These are phyloP conservation scores for Drosophila anomelani DNA, from an alignment of 2,888 invertebrate species.

Conservation along the genomic window DNA sequence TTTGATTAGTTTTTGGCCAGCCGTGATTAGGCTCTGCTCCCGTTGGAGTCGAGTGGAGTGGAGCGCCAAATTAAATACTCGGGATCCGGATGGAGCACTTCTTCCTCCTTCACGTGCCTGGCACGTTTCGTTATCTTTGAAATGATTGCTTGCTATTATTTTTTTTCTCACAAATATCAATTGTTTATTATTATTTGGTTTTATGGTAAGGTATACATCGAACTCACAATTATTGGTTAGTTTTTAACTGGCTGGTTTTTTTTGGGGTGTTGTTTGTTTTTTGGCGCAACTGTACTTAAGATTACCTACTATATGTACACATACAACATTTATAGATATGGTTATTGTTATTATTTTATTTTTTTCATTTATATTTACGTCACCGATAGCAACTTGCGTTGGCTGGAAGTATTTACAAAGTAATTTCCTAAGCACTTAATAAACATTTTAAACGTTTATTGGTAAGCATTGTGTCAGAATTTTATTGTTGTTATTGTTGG, in stretches of 20 bases:
- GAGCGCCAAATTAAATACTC: conserved; percentile 17
- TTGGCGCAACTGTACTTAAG: conserved; percentile 63
- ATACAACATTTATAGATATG: conserved; percentile 61
- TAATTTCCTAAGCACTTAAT: conserved; percentile 28
- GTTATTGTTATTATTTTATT: conserved; percentile 41
- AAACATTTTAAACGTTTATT: conserved; percentile 45
- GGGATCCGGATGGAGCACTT: conserved; percentile 7
- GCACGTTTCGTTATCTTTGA: conserved; percentile 53
- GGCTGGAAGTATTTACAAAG: conserved; percentile 31
- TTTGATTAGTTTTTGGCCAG: conserved; percentile 58
- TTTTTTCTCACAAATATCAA: conserved; percentile 51
- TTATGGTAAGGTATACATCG: conserved; percentile 56
- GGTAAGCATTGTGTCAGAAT: conserved; percentile 6
- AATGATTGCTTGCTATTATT: conserved; percentile 3
- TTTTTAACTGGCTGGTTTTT: conserved; percentile 28
- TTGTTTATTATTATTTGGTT: conserved; percentile 26
- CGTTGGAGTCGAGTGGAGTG: background rate
- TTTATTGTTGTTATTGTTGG: conserved; percentile 24
- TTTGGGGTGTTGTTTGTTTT: conserved; percentile 24
- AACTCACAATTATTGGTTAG: conserved; percentile 66
- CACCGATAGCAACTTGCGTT: conserved; percentile 5
- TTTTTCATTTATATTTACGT: conserved; percentile 15
- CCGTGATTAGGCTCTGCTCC: conserved; percentile 29
- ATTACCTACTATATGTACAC: conserved; percentile 33
- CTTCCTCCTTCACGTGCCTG: conserved; percentile 54